Base-by-base conservation (phyloP, 2,888 invertebrate genomes). In the Nycteola revayana region DNA sequence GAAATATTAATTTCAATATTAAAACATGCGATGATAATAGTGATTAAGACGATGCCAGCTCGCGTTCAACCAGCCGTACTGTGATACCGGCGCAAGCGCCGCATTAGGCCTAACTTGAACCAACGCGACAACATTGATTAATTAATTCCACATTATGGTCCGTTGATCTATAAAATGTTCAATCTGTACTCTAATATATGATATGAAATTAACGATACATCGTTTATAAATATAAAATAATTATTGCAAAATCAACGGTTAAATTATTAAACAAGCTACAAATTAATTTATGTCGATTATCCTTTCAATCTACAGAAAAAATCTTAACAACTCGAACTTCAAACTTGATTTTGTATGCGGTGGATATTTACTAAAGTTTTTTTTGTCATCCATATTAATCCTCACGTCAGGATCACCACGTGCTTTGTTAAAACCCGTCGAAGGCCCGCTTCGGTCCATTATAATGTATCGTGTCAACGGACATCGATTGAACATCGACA, bases 401-500 rank as follows among this genome's bases (percentile, higher is more conserved):
- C 84, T 76, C 79, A 77, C 76, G 86, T 87, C 86, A 85, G 76
- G 79, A 84, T 75, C 80, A 80, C 85, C 82, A 82, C 84, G 82
- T 84, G 85, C 84, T 84, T 86, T 85, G 84, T 86, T 82, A 75
- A 80, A 82, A 78, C 80, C 79, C 75, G 82, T 83, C 80, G 85
- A 81, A 78, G 73, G 60, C 71, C 64, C 67, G 74, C 71, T 74
- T 56, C 73, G 74, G 75, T 69, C 86, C 86, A 83, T 86, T 86
- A 83, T 87, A 87, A 86, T 83, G 84, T 82, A 79, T 84, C 82
- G 85, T 86, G 88, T 87, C 87, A 87, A 81, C 84, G 85, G 75
- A 84, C 86, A 86, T 79, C 83, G 84, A 84, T 80, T 79, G 86
- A 84, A 81, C 85, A 85, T 83, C 83, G 87, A 83, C 82, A 79